Percentiles rank a stretch among this genome's conserved stretches.
phyloP scores from a whole-genome alignment of 2,113 vertebrate species.

The Recurvirostra avosetta region DNA sequence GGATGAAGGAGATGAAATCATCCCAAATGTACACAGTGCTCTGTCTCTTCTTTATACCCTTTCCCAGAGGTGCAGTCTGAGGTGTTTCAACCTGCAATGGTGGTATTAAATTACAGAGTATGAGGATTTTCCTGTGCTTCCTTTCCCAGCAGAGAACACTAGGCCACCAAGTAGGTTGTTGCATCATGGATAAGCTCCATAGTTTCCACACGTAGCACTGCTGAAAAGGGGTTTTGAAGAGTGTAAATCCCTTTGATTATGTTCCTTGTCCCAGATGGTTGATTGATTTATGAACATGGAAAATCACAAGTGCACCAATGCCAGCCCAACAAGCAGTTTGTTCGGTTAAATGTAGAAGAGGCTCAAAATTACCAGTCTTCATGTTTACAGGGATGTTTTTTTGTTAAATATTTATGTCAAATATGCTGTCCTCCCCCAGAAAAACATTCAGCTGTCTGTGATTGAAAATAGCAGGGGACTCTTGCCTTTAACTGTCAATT shows the following conservation, averaged over 20 bases:
- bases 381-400: neutral
- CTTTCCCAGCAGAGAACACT: neutral
- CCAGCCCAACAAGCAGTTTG: neutral
- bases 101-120: neutral
- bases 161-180: neutral
- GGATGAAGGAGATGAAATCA: slow-evolving; percentile 32
- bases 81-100: neutral
- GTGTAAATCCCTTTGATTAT: neutral
- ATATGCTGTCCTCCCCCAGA: neutral
- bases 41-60: neutral
- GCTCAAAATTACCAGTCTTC: neutral
- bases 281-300: neutral
- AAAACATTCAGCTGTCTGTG: neutral
- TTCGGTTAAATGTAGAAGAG: neutral
- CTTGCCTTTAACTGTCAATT: neutral
- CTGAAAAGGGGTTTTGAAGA: neutral
- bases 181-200: neutral
- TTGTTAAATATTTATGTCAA: slow-evolving; percentile 5
- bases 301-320: neutral
- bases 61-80: neutral
- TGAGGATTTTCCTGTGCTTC: neutral
- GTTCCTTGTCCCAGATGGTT: neutral
- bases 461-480: neutral
- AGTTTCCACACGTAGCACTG: accelerated
- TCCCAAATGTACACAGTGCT: neutral